Evolutionary conservation across 2,888 invertebrate species (phyloP).

Genomic region (Catocala nupta): DNA sequence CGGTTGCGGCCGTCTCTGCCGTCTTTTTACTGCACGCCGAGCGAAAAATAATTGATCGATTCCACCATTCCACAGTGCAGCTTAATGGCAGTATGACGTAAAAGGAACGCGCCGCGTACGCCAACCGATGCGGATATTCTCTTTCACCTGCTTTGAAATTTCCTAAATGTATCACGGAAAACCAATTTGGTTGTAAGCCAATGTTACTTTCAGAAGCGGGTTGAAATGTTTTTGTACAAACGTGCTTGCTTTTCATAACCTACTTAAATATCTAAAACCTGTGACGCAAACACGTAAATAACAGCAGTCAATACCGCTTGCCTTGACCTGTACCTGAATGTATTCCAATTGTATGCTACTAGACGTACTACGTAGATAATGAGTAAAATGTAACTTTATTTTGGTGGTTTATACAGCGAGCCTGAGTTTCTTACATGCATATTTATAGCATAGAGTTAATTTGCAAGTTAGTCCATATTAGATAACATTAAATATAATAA

Average conservation of each 20-base stretch:
- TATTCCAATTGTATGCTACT: too few species aligned
- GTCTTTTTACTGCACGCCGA: slow-evolving; percentile 77
- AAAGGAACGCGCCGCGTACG: slow-evolving; percentile 56
- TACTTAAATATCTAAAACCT: slow-evolving; percentile 1
- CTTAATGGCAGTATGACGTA: slow-evolving; percentile 77
- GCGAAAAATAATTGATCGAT: slow-evolving; percentile 85
- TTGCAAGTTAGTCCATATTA: too few species aligned
- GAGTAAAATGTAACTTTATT: too few species aligned
- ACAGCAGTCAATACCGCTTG: too few species aligned
- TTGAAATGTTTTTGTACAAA: slow-evolving; percentile 1
- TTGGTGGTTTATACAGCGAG: too few species aligned
- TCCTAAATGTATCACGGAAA: slow-evolving; percentile 47
- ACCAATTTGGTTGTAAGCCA: slow-evolving; percentile 39
- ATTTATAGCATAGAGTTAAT: too few species aligned
- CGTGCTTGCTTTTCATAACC: background rate
- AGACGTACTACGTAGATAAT: too few species aligned
- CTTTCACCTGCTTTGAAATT: slow-evolving; percentile 55
- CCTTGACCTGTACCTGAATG: too few species aligned
- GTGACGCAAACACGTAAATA: background rate
- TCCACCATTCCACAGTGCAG: slow-evolving; percentile 63
- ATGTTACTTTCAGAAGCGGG: slow-evolving; percentile 20
- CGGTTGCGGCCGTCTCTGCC: slow-evolving; percentile 69
- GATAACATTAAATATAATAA: too few species aligned
- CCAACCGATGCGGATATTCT: slow-evolving; percentile 48
- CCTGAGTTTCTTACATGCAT: too few species aligned